Evolutionary conservation across 2,888 invertebrate genomes (phyloP), one percentile per base, ranked within the genome.

Genomic region (Diplolepis rosae): DNA sequence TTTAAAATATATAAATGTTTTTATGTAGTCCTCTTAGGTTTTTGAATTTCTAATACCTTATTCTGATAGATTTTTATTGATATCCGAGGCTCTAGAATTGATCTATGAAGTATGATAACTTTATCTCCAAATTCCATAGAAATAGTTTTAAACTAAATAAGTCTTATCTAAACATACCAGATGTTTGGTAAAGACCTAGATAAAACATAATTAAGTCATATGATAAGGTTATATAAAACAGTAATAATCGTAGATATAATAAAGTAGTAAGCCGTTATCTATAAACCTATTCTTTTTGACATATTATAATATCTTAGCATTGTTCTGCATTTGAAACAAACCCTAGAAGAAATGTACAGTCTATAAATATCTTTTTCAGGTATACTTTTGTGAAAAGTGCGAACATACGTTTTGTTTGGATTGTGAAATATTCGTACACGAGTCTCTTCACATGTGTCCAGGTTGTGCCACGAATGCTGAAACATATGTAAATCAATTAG

Each of bases 391-490:
- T 89, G 91, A 91, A 39, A 93, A 93, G 18, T 99, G 99, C 89
- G 89, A 88, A 4, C 93, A 94, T 86, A 90, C 92, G 71, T 98
- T 96, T 89, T 99, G 99, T 88, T 91, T 96, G 83, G 98, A 99
- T 89, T 99, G 99, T 90, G 98, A 99, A 91, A 92, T 96, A 80
- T 96, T 97, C 86, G 94, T 99, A 45, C 96, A 98, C 79, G 96
- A 96, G 80, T 95, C 96, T 0, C 90, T 99, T 68, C 99, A 99
- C 89, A 95, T 96, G 45, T 99, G 99, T 89, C 98, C 99, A 15
- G 98, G 97, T 51, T 99, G 99, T 90, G 94, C 96, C n/a, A 93
- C 95, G 2, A 92, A 91, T 88, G 89, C 90, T 54, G 84, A 89
- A 66, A 90, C 90, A 24, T 91, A 90, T 81, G 89, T 70, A 5